Evolutionary conservation across 2,797 vertebrate genomes (phyloP).

Genomic region (Gallirallus australis): DNA sequence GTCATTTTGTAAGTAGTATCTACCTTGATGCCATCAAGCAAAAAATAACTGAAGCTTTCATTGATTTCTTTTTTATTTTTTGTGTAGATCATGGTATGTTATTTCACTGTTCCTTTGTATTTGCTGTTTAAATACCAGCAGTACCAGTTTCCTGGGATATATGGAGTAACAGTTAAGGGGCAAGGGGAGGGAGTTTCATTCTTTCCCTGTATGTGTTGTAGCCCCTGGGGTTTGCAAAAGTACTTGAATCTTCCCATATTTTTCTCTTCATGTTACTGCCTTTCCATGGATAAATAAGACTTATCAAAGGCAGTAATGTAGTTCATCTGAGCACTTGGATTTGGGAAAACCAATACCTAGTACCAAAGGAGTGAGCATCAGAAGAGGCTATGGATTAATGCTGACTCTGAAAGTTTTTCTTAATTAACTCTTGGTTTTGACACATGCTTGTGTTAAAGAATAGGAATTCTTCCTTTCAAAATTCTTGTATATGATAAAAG

Average conservation of each 20-base stretch:
- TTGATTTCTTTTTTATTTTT: neutral
- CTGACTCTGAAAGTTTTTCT: neutral
- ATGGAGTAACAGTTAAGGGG: slow-evolving; percentile 1
- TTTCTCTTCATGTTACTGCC: neutral
- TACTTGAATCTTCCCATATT: neutral
- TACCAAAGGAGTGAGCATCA: neutral
- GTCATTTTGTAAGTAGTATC: neutral
- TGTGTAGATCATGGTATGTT: slow-evolving; percentile 42
- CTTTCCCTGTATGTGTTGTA: neutral
- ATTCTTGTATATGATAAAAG: neutral
- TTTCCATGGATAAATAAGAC: neutral
- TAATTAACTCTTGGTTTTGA: neutral
- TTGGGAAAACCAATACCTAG: neutral
- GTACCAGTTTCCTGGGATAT: neutral
- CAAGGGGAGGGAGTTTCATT: neutral
- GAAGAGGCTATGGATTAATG: neutral
- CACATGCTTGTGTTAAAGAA: neutral
- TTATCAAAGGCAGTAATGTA: neutral
- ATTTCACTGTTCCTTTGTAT: slow-evolving; percentile 7
- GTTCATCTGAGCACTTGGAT: neutral
- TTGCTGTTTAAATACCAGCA: neutral
- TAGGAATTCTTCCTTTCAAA: neutral
- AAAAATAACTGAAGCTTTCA: slow-evolving; percentile 8
- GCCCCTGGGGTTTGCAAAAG: neutral
- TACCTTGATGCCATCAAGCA: neutral